Evolutionary conservation across 2,888 invertebrate genomes (phyloP), one percentile per base, ranked within the genome.

Genomic region (Cremastinae sp.): DNA sequence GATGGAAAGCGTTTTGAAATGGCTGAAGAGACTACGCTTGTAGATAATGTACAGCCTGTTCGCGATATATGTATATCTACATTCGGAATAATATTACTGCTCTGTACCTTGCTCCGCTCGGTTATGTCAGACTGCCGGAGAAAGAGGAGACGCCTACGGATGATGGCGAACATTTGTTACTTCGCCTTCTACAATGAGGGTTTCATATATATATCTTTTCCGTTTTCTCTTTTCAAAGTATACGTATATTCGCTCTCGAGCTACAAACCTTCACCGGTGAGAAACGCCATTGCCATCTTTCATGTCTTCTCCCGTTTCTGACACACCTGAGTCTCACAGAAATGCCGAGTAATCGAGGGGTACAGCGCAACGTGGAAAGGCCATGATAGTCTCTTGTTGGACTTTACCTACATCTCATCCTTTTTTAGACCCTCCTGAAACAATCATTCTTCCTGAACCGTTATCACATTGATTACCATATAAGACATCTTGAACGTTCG

Each of bases 111-210:
- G 47, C 39, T 69, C 43, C 65, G 47, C 58, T 58, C 56, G 62
- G 70, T 51, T 81, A 77, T 70, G 75, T 66, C 79, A 77, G 80
- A 75, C 75, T 75, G 72, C 45, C 45, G 56, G 35, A 71, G 56
- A 41, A 64, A 56, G 80, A 71, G 75, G 74, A 73, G 65, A 69
- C 47, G 79, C 75, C 81, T 79, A 74, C 80, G 83, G 79, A 84
- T 86, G 86, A 85, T 82, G 82, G 83, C 79, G 81, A 80, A 85
- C 88, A 88, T 88, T 89, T 87, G 88, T 88, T 86, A 88, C 86
- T 83, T 80, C 78, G 75, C 81, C 84, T 84, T 86, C 83, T 86
- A 83, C 85, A 80, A 83, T 80, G 80, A 83, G 81, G 80, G 73
- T 75, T 70, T 45, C 39, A 22, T 72, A 65, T 45, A 70, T 47